Base-by-base conservation (phyloP, 2,888 invertebrate species). In the Rhopalosiphum nymphaeae region DNA sequence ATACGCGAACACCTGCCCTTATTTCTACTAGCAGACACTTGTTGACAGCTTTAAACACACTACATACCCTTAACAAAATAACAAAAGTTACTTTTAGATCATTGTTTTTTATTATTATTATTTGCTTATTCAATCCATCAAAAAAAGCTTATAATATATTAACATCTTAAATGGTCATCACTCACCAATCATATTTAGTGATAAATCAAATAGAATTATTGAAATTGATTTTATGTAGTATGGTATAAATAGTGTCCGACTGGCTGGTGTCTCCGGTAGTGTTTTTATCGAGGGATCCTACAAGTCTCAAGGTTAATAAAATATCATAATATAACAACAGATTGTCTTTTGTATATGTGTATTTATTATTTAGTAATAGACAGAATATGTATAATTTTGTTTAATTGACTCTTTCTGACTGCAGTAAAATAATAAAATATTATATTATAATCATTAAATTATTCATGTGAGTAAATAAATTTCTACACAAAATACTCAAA, bases 21-120 rank as follows among this genome's bases (percentile, higher is more conserved):
- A 78, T 78, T 36, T 7, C 21, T 88, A 29, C 21, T 25, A n/a
- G 1, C 25, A 36, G 53, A 88, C 25, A 88, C 53, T 53, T 88
- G 53, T 88, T 88, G 88, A 53, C 88, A 88, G 36, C 36, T 88
- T 88, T 88, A 36, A 53, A 49, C 36, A 88, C 10, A 53, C 87
- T 36, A 25, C 36, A 88, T 7, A 49, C n/a, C 36, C 21, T 87
- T 21, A 10, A 49, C 10, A 25, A 36, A n/a, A 88, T 88, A 21
- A 21, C 53, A 88, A 53, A n/a, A 49, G 9, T 25, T 88, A 53
- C 10, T 36, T 53, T 21, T 53, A 36, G 49, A 88, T n/a, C n/a
- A 21, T 53, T 36, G 9, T 36, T 88, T n/a, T 87, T 49, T 16
- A 46, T n/a, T 29, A 53, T 87, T 87, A 49, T 88, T 21, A 9